phyloP scores from a whole-genome alignment of 2,113 vertebrate genomes.

The Bujurquina vittata region DNA sequence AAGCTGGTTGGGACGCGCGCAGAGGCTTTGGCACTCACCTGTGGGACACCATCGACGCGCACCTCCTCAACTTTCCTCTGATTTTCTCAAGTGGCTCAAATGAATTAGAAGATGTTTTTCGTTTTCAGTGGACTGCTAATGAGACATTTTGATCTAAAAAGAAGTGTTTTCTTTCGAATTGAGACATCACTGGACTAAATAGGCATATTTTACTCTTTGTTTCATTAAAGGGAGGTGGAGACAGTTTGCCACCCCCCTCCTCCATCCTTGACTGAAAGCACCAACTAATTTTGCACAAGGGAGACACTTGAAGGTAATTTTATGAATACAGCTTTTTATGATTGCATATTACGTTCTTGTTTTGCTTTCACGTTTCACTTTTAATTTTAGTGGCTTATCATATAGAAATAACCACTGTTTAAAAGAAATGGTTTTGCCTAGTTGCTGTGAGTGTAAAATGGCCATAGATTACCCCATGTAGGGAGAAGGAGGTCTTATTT shows the following conservation, averaged over 20 bases:
- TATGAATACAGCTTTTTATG: slow-evolving; percentile 2
- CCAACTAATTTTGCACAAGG: slow-evolving; percentile 51
- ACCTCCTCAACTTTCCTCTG: slow-evolving; percentile 74
- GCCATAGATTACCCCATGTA: neutral
- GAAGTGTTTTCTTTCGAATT: neutral
- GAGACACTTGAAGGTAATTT: slow-evolving; percentile 72
- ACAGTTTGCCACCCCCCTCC: slow-evolving; percentile 45
- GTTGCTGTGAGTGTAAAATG: slow-evolving; percentile 11
- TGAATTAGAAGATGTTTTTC: slow-evolving; percentile 41
- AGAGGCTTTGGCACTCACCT: slow-evolving; percentile 72
- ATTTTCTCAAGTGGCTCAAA: slow-evolving; percentile 73
- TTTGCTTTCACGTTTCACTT: slow-evolving; percentile 13
- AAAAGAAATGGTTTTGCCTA: neutral
- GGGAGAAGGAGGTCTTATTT: neutral
- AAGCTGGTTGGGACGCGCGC: slow-evolving; percentile 79
- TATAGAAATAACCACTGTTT: neutral
- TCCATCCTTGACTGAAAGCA: slow-evolving; percentile 55
- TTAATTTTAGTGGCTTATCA: neutral
- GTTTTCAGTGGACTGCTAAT: neutral
- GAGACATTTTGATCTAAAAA: slow-evolving; percentile 6
- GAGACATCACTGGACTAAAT: slow-evolving; percentile 3
- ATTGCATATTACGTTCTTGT: neutral
- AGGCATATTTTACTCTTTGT: slow-evolving; percentile 34
- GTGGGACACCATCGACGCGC: slow-evolving; percentile 49
- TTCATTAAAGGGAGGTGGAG: slow-evolving; percentile 69